These are phyloP conservation scores for Acrobasis consociella DNA, from an alignment of 2,888 invertebrate genomes.

Conservation along the genomic window DNA sequence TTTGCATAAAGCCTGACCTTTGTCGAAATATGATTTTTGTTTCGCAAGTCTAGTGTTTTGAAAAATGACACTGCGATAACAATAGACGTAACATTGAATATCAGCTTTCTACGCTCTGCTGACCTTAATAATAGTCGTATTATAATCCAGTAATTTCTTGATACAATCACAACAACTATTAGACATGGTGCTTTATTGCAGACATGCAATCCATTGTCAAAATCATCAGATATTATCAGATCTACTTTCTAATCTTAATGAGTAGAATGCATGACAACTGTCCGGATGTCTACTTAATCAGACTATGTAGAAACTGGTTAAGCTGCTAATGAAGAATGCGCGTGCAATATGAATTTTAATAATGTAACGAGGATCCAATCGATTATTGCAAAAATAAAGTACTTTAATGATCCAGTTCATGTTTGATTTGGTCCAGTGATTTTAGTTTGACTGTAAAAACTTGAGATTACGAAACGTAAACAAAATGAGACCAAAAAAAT, in stretches of 20 bases:
- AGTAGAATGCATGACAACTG: constrained; percentile 52
- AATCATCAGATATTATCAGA: constrained; percentile 47
- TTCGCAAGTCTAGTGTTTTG: constrained; percentile 11
- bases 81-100: constrained; percentile 38
- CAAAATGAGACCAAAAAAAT: not conserved
- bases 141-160: constrained; percentile 48
- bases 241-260: constrained; percentile 70
- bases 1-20: not conserved
- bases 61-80: constrained; percentile 28
- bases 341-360: constrained; percentile 48
- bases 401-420: constrained; percentile 44
- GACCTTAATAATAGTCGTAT: constrained; percentile 49
- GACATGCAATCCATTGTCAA: constrained; percentile 44
- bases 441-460: constrained; percentile 28
- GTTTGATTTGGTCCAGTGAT: constrained; percentile 45
- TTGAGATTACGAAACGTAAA: constrained; percentile 5
- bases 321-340: constrained; percentile 42
- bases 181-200: constrained; percentile 44
- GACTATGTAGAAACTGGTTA: constrained; percentile 40
- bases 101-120: constrained; percentile 59
- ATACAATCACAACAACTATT: constrained; percentile 43
- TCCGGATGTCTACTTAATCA: constrained; percentile 28
- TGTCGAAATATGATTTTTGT: constrained; percentile 7
- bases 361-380: constrained; percentile 48
- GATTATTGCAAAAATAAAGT: constrained; percentile 47